Percentiles rank a stretch among this genome's conserved stretches.
These are phyloP conservation scores for Triplophysa dalaica DNA, from an alignment of 2,113 vertebrate species.

Conservation along the genomic window DNA sequence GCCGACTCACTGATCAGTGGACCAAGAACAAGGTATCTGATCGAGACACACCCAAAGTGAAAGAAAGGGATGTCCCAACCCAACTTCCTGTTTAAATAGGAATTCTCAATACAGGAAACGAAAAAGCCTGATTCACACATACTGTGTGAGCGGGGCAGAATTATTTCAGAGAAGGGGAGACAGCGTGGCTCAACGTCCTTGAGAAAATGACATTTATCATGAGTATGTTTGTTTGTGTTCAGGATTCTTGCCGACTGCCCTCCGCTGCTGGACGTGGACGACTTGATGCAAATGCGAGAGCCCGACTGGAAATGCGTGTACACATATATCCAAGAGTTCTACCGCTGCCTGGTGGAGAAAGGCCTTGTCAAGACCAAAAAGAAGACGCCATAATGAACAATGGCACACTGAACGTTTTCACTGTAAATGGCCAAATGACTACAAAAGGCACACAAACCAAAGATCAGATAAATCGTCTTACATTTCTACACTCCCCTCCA, in stretches of 20 bases:
- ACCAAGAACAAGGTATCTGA: too few species aligned
- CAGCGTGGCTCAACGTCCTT: too few species aligned
- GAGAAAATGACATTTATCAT: background rate
- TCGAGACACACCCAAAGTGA: too few species aligned
- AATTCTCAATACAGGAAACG: too few species aligned
- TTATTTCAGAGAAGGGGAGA: too few species aligned
- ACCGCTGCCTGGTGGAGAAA: slow-evolving; percentile 96
- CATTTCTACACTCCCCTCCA: background rate
- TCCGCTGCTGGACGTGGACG: slow-evolving; percentile 93
- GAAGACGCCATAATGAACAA: slow-evolving; percentile 70
- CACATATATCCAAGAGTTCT: slow-evolving; percentile 99
- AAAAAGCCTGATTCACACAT: background rate
- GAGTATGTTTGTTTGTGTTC: slow-evolving; percentile 56
- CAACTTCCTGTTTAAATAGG: too few species aligned
- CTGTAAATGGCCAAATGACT: background rate
- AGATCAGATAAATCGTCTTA: slow-evolving; percentile 10
- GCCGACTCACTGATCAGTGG: too few species aligned
- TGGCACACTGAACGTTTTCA: background rate
- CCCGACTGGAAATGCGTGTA: slow-evolving; percentile 99
- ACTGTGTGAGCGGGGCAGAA: background rate
- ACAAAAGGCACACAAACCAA: slow-evolving; percentile 16
- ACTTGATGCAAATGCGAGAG: slow-evolving; percentile 94
- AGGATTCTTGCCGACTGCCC: slow-evolving; percentile 95
- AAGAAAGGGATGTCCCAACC: too few species aligned
- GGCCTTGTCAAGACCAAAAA: slow-evolving; percentile 99